These are phyloP conservation scores for Daktulosphaira vitifoliae DNA, from an alignment of 1,140 invertebrate genomes.

Conservation along the genomic window DNA sequence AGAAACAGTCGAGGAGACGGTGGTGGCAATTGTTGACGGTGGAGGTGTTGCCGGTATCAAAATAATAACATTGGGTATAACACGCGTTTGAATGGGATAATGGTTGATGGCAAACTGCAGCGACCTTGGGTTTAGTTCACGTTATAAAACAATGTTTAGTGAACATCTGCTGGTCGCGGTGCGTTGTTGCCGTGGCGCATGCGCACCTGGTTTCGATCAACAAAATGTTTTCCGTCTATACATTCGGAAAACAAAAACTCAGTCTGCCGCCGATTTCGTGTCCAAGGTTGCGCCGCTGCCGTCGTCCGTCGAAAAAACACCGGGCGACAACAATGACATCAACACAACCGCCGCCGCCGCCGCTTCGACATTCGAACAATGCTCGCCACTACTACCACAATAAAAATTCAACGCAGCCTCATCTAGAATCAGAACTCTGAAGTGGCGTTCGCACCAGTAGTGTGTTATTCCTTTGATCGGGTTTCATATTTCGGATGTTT, in stretches of 20 bases:
- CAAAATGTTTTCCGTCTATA: conserved; percentile 27
- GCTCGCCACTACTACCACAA: neutral
- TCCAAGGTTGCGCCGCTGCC: neutral
- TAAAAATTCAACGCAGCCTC: neutral
- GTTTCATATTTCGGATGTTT: no score
- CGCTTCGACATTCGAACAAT: neutral
- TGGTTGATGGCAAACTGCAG: conserved; percentile 22
- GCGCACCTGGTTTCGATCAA: conserved; percentile 25
- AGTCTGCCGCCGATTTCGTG: neutral
- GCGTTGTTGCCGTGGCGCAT: conserved; percentile 28
- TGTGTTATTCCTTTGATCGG: neutral
- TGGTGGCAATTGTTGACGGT: neutral
- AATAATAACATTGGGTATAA: no score
- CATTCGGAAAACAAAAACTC: conserved; percentile 14
- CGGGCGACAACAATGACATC: conserved; percentile 32
- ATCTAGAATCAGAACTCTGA: neutral
- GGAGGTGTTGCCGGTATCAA: no score
- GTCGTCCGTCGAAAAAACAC: conserved; percentile 9
- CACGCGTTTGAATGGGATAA: neutral
- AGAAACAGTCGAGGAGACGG: neutral
- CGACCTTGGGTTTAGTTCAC: conserved; percentile 31
- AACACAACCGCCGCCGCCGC: neutral
- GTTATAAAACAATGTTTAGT: conserved; percentile 30
- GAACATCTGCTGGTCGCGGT: conserved; percentile 27
- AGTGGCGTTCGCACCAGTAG: conserved; percentile 1